Evolutionary conservation across 2,797 vertebrate species (phyloP), one percentile per base, ranked within the genome.

Genomic region (Sylvilagus floridanus): DNA sequence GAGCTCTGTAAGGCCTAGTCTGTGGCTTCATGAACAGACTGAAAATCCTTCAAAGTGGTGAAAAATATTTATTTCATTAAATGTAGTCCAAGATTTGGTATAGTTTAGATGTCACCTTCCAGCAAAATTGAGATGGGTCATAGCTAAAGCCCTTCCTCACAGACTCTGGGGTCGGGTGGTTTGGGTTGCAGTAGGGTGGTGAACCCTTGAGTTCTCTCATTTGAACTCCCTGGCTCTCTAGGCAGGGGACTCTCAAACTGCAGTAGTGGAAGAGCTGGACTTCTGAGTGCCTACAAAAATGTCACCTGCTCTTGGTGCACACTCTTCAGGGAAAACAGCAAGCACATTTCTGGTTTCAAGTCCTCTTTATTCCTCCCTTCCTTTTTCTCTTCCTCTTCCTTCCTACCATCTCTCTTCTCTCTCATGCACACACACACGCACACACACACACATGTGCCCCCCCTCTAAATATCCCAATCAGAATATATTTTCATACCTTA

Each of bases 401-500:
- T 47, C 16, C 35, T 13, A 8, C 6, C 60, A 8, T 14, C 13
- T 24, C 17, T 30, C 22, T 52, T 52, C 22, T 47, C 21, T 37
- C 47, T 35, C 24, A 28, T 11, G 30, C 30, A 28, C 26, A 32
- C 24, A n/a, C 22, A 37, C 42, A 52, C 52, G 28, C 26, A 19
- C 57, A 92, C 16, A 5, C 0, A 68, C 19, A 30, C 19, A 9
- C 9, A 35, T 4, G 35, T 35, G 35, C 19, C 30, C 21, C 26
- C 30, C 24, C 13, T 42, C 87, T 5, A 11, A 0, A 78, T 9
- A 32, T 26, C 26, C 17, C 42, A 42, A 42, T 93, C 68, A 78
- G 32, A 76, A 85, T 91, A 69, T 54, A 60, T 82, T 79, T 82
- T 88, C 75, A 83, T 32, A 84, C 73, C n/a, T 60, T 87, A 19